These are phyloP conservation scores for Microtus montanus DNA, from an alignment of 2,113 vertebrate genomes.

Conservation along the genomic window DNA sequence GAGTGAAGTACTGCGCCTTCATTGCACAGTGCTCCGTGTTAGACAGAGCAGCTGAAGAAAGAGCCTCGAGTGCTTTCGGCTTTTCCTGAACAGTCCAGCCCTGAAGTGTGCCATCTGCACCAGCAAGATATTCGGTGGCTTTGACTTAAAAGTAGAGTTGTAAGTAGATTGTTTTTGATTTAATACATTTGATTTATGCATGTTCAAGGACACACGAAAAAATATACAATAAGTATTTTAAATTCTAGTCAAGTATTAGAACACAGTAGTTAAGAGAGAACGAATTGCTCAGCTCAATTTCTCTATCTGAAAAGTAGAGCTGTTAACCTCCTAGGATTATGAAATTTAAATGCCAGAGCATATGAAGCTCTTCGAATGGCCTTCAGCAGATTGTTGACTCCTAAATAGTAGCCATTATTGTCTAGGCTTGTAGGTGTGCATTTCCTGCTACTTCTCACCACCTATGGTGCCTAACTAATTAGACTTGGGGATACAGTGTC, in stretches of 20 bases:
- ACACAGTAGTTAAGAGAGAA: neutral
- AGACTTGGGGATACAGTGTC: neutral
- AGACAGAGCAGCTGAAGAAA: neutral
- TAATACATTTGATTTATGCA: constrained; percentile 32
- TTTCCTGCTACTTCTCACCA: neutral
- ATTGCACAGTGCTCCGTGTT: neutral
- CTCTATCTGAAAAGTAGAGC: neutral
- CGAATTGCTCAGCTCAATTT: constrained; percentile 41
- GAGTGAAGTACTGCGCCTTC: neutral
- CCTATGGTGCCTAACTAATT: neutral
- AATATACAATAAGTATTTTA: neutral
- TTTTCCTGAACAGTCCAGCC: neutral
- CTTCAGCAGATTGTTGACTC: neutral
- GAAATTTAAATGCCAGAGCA: neutral
- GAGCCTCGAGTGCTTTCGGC: neutral
- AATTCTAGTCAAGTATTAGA: neutral
- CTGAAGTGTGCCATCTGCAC: neutral
- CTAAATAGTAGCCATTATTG: neutral
- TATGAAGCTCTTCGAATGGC: neutral
- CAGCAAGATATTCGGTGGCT: neutral
- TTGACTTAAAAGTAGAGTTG: constrained; percentile 29
- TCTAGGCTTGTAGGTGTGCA: neutral
- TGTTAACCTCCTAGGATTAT: neutral
- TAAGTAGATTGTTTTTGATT: constrained; percentile 11
- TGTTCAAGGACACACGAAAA: constrained; percentile 16